Base-by-base conservation (phyloP, 1,140 invertebrate species). In the Glossosoma conforme region DNA sequence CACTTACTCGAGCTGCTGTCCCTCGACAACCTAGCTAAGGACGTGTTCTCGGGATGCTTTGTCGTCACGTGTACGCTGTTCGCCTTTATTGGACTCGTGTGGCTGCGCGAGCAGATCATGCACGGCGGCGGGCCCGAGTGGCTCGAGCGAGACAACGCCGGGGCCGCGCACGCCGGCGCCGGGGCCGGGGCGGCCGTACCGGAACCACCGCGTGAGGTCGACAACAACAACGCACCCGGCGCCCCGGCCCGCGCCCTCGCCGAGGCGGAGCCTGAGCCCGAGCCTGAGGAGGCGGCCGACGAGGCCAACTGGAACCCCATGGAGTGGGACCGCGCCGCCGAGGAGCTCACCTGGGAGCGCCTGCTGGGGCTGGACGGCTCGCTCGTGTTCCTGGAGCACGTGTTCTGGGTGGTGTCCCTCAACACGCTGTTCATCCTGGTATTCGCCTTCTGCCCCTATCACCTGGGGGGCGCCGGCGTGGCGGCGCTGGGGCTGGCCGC, bases 241-340 rank as follows among this genome's bases (percentile, higher is more conserved):
- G 64, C 46, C 6, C 52, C 11, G 22, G 70, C 66, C 1, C 19
- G 30, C 14, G 69, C 65, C 14, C 64, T 60, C n/a, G 68, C 48
- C 9, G 58, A 50, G 40, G 69, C 70, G 19, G 70, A 69, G 18
- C 62, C 55, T 1, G 71, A 62, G 49, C 72, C 59, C 25, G 74
- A 68, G 42, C 72, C 30, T 60, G 71, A 64, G 59, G 77, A 67
- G 65, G 73, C 77, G n/a, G 84, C 80, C 2, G 87, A 91, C 72
- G 93, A 96, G 66, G 91, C 88, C 17, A 95, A 96, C 61, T 97
- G 94, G 93, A 97, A 97, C 74, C 93, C 93, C 1, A 94, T 97
- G 78, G 94, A 98, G 63, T 98, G 95, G 93, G 95, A 98, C 65
- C 75, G 95, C 60, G 94, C 92, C 0, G 93, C 90, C 19, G 97